A percentile compares a stretch with the other conserved stretches of the same genome.
Evolutionary conservation across 2,888 invertebrate species (phyloP).

Genomic region (Pherbina coryleti): DNA sequence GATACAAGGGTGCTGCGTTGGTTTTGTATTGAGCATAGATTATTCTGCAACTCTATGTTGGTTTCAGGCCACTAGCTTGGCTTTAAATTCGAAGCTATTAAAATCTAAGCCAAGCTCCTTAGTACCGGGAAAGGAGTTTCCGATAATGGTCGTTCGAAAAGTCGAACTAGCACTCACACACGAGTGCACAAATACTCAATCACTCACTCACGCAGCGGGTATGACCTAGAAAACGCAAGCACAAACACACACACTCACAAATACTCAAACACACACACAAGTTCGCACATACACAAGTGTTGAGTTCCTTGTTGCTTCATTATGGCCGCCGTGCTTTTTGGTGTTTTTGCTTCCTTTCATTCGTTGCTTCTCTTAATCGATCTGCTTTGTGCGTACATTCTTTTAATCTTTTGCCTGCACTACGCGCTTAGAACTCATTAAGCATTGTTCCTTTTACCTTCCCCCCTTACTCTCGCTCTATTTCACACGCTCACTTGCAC

Average conservation of each 20-base stretch:
- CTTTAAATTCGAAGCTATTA: too few relatives aligned
- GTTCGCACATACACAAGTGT: not conserved
- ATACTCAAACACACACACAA: not conserved
- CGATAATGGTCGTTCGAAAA: not conserved
- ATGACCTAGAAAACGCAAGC: conserved; percentile 4
- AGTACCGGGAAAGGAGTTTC: not conserved
- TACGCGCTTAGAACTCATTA: not conserved
- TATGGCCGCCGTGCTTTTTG: too few relatives aligned
- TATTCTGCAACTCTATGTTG: too few relatives aligned
- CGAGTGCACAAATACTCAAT: not conserved
- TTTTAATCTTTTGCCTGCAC: not conserved
- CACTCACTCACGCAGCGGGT: not conserved
- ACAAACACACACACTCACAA: not conserved
- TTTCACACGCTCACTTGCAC: not conserved
- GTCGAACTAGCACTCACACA: not conserved
- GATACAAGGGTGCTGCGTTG: too few relatives aligned
- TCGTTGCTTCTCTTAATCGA: not conserved
- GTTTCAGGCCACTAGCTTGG: too few relatives aligned
- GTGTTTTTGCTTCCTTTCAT: not conserved
- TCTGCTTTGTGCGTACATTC: not conserved
- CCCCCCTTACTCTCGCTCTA: not conserved
- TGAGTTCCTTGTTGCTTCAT: not conserved
- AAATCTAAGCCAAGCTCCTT: too few relatives aligned
- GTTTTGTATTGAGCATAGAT: too few relatives aligned
- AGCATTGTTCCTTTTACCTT: not conserved